Evolutionary conservation across 2,797 vertebrate species (phyloP).

Genomic region (Aselliscus stoliczkanus): DNA sequence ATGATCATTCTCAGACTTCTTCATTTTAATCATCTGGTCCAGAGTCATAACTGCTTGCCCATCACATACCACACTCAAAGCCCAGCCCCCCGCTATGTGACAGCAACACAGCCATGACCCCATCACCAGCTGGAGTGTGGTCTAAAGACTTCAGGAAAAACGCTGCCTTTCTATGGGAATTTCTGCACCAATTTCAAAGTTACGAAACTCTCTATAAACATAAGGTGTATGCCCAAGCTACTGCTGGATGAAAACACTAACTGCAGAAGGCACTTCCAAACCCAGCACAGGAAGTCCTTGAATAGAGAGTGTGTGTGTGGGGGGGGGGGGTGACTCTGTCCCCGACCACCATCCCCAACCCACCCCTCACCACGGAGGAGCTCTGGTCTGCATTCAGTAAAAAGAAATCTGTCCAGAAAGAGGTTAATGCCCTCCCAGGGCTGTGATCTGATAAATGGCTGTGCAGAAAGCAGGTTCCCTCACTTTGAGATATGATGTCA

Average conservation of each 20-base stretch:
- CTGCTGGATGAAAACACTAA: accelerated
- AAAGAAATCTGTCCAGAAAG: constrained; percentile 68
- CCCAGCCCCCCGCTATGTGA: background rate
- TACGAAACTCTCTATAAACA: constrained; percentile 32
- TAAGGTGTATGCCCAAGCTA: background rate
- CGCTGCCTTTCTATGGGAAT: background rate
- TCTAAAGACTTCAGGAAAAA: background rate
- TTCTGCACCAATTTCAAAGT: constrained; percentile 49
- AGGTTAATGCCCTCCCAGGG: constrained; percentile 80
- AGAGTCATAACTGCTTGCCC: background rate
- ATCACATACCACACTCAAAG: background rate
- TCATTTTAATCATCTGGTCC: background rate
- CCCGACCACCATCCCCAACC: background rate
- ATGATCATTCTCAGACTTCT: background rate
- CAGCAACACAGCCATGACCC: background rate
- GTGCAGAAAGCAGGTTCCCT: constrained; percentile 92
- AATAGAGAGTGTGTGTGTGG: background rate
- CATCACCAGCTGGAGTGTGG: accelerated
- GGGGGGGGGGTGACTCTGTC: accelerated
- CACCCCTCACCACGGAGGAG: background rate
- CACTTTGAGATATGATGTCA: constrained; percentile 99
- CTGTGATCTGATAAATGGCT: constrained; percentile 92
- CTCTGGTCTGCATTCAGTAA: background rate
- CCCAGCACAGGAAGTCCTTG: background rate
- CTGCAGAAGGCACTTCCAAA: accelerated